A percentile compares a stretch with the other conserved stretches of the same genome.
Conservation (phyloP, 2,113 vertebrate genomes). For the Spea bombifrons region DNA sequence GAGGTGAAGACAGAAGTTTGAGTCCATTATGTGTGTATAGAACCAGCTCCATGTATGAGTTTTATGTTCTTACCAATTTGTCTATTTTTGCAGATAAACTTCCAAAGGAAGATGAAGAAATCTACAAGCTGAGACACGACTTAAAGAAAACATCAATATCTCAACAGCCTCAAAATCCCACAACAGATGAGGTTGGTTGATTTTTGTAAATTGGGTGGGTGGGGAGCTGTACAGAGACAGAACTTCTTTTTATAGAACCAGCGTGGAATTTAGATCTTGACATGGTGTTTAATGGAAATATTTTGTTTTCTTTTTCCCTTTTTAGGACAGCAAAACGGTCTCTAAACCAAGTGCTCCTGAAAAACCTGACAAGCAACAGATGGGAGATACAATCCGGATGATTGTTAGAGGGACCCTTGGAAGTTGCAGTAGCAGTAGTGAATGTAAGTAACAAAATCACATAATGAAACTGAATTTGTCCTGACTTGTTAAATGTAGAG, state of each 20-base stretch:
- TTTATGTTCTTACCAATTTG: neutral
- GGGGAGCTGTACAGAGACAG: neutral
- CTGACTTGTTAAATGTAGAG: too few species aligned
- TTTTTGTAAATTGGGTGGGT: neutral
- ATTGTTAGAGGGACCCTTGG: constrained; percentile 94
- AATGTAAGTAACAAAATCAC: constrained; percentile 75
- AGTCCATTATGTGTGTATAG: too few species aligned
- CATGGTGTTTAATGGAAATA: neutral
- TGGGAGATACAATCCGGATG: constrained; percentile 87
- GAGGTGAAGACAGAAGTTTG: too few species aligned
- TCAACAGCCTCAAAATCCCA: constrained; percentile 76
- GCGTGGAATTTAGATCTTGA: neutral
- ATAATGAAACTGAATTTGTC: neutral
- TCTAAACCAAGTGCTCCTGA: constrained; percentile 59
- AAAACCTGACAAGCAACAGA: constrained; percentile 77
- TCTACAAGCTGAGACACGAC: constrained; percentile 91
- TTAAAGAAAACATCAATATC: constrained; percentile 86
- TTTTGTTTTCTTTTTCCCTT: constrained; percentile 47
- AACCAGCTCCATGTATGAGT: too few species aligned
- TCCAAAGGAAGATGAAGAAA: constrained; percentile 94
- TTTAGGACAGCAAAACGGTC: constrained; percentile 77
- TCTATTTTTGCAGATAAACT: constrained; percentile 71
- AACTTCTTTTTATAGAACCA: constrained; percentile 14
- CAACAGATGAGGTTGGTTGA: constrained; percentile 75
- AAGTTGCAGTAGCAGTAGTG: constrained; percentile 96